Evolutionary conservation across 2,888 invertebrate genomes (phyloP).

Genomic region (Cataglyphis rosenhaueri): DNA sequence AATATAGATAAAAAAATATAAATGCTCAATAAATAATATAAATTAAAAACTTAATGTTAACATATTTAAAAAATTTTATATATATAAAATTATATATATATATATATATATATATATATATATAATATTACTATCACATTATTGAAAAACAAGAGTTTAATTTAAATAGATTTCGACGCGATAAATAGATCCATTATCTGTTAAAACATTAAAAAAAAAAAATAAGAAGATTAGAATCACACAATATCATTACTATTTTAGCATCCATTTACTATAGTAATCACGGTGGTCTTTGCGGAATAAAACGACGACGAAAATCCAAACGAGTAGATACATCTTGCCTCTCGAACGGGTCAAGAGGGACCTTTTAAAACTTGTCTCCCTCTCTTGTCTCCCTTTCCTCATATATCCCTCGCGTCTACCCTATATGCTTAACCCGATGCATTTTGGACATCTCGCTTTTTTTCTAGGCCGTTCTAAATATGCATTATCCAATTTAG

Average conservation of each 20-base stretch:
- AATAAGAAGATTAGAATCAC: neutral
- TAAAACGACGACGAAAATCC: constrained; percentile 20
- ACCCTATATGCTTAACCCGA: constrained; percentile 44
- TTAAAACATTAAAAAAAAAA: neutral
- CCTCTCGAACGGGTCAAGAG: constrained; percentile 52
- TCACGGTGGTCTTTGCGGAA: neutral
- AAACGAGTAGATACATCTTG: constrained; percentile 29
- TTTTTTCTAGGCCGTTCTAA: constrained; percentile 56
- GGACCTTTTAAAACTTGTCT: constrained; percentile 32
- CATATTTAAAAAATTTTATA: neutral
- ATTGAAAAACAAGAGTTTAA: neutral
- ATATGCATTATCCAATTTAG: constrained; percentile 81
- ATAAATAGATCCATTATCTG: neutral
- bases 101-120: neutral
- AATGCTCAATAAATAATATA: neutral
- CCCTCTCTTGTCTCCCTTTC: neutral
- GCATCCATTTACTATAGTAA: constrained; percentile 12
- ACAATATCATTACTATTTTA: neutral
- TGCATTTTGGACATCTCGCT: constrained; percentile 45
- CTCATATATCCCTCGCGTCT: constrained; percentile 11
- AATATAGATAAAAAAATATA: neutral
- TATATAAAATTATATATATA: neutral
- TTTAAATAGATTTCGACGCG: neutral
- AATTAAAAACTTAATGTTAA: neutral
- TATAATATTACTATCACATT: neutral